Base-by-base conservation (phyloP, 1,140 invertebrate genomes). In the Heliothis virescens region DNA sequence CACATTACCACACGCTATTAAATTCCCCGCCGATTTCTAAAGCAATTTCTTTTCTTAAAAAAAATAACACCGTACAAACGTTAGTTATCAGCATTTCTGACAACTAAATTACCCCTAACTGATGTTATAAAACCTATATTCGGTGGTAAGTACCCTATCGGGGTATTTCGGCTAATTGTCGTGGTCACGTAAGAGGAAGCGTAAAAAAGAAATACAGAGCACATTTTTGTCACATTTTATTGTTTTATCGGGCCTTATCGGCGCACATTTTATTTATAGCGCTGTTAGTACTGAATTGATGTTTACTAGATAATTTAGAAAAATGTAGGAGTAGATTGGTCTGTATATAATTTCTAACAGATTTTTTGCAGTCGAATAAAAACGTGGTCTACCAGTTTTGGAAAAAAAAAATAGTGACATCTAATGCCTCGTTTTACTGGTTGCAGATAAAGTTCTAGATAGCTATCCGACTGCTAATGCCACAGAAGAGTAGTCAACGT, bases 131-230 rank as follows among this genome's bases (percentile, higher is more conserved):
- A 67, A 18, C 63, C 63, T 67, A 48, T 21, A 21, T 65, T 65
- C 47, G 41, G 3, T n/a, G 34, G 1, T 16, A n/a, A 47, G 29
- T 41, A 63, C 21, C 29, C 21, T 41, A 63, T 67, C 41, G 41
- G 11, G 10, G 41, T 67, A 67, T 67, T 67, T 50, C 18, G n/a
- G 63, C 63, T 67, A 67, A 67, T 48, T 67, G 63, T 67, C 11
- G 16, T 16, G 16, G 41, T 67, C 63, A 67, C 63, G 63, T 67
- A 18, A 67, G 41, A 18, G 60, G 41, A 67, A 67, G 63, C 63
- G 34, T 65, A 65, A 48, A 65, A n/a, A 65, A 62, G 59, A 34
- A 29, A 65, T 48, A 65, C 18, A 48, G n/a, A 10, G n/a, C 10
- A 48, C 63, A 48, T 67, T 67, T 13, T 13, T 67, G 63, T 67